phyloP scores from a whole-genome alignment of 2,113 vertebrate species.

The Hucho hucho region DNA sequence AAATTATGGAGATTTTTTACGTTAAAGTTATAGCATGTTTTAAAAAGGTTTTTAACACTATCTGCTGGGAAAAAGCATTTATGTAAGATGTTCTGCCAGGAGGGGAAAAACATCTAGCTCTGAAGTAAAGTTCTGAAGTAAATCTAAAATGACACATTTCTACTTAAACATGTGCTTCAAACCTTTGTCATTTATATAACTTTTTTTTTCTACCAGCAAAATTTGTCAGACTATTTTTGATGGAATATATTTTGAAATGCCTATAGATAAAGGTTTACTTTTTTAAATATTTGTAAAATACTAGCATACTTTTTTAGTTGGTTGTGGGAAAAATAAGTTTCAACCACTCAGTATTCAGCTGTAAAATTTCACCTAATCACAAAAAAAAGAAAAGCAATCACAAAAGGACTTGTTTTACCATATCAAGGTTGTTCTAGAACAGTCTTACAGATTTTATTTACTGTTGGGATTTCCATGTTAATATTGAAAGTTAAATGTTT shows the following conservation, averaged over 20 bases:
- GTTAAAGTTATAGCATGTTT: slow-evolving; percentile 55
- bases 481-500: slow-evolving; percentile 61
- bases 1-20: slow-evolving; percentile 41
- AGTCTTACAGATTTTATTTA: slow-evolving; percentile 68
- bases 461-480: slow-evolving; percentile 47
- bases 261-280: slow-evolving; percentile 80
- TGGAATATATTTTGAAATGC: slow-evolving; percentile 84
- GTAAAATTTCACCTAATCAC: slow-evolving; percentile 41
- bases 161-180: slow-evolving; percentile 60
- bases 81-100: slow-evolving; percentile 20
- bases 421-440: slow-evolving; percentile 52
- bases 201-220: slow-evolving; percentile 79
- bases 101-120: slow-evolving; percentile 15
- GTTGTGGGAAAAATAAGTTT: slow-evolving; percentile 59
- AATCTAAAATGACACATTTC: slow-evolving; percentile 44
- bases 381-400: slow-evolving; percentile 26
- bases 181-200: slow-evolving; percentile 69
- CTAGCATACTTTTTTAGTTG: slow-evolving; percentile 71
- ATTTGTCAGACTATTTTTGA: slow-evolving; percentile 82
- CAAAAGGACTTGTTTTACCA: slow-evolving; percentile 37
- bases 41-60: slow-evolving; percentile 18
- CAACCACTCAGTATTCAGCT: slow-evolving; percentile 61
- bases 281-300: slow-evolving; percentile 82
- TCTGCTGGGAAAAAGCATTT: slow-evolving; percentile 17
- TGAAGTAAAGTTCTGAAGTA: slow-evolving; percentile 31